phyloP scores from a whole-genome alignment of 2,888 invertebrate species.

The Synergus laeviventris region DNA sequence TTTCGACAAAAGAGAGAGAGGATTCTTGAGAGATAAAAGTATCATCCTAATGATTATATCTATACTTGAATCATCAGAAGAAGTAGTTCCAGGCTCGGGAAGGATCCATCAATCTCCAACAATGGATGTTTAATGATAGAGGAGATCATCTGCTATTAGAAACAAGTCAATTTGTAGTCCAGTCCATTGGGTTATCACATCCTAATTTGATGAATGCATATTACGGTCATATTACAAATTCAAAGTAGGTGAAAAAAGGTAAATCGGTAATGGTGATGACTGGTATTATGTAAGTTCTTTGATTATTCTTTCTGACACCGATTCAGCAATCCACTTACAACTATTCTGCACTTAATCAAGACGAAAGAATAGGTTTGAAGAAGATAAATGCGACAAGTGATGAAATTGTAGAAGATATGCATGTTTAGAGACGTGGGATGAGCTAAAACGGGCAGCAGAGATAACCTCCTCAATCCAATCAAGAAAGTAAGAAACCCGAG shows the following conservation, averaged over 20 bases:
- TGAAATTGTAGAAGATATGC: conserved; percentile 45
- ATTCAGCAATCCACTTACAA: conserved; percentile 57
- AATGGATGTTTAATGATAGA: not conserved
- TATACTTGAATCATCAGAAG: conserved; percentile 19
- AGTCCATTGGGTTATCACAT: not conserved
- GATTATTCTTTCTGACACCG: conserved; percentile 48
- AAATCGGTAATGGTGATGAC: not conserved
- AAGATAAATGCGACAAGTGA: conserved; percentile 50
- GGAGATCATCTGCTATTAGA: not conserved
- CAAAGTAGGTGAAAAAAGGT: too few relatives aligned
- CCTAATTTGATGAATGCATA: too few relatives aligned
- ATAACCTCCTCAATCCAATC: conserved; percentile 25
- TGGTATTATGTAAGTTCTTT: not conserved
- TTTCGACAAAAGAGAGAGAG: not conserved
- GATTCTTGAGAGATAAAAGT: not conserved
- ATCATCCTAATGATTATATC: conserved; percentile 4
- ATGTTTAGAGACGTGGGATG: conserved; percentile 46
- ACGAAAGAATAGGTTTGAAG: conserved; percentile 43
- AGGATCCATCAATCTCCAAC: conserved; percentile 13
- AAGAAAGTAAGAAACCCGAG: conserved; percentile 33
- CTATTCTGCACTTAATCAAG: conserved; percentile 60
- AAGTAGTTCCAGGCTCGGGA: not conserved
- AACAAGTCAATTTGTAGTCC: conserved; percentile 11
- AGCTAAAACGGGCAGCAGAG: conserved; percentile 29
- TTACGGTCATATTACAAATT: too few relatives aligned